Base-by-base conservation (phyloP, 1,140 invertebrate genomes). In the Geopemphigus sp. region DNA sequence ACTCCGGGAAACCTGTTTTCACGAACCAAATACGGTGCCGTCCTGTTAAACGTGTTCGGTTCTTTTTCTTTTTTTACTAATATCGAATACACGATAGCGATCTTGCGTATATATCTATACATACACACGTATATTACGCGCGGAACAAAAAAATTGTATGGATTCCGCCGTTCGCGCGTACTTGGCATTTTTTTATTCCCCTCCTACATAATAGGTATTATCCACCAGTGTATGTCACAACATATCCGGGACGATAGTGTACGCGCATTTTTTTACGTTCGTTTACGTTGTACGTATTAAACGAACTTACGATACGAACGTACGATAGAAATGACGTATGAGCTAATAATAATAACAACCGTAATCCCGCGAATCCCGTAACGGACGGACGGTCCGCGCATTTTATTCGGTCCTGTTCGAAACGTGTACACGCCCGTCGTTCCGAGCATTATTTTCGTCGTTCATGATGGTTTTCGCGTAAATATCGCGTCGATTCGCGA, bases 1-100 rank as follows among this genome's bases (percentile, higher is more conserved):
- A 73, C 53, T 73, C 53, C n/a, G 6, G 29, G n/a, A 73, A 73
- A 73, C 70, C 70, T 56, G 70, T 73, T 73, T 73, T 26, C 50
- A 73, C 56, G 54, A 73, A 53, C 70, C 70, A 73, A 73, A 73
- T 73, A 73, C 39, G 70, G 70, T 29, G 54, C 70, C 70, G 70
- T 73, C 70, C 53, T 73, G 70, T 57, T 73, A 56, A 73, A 73
- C 70, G 32, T 56, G 70, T 73, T 73, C 54, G 8, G 54, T 53
- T 47, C 47, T 66, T 66, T 45, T n/a, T n/a, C n/a, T n/a, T n/a
- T n/a, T n/a, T n/a, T n/a, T n/a, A n/a, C n/a, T n/a, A n/a, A n/a
- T n/a, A n/a, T n/a, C n/a, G n/a, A n/a, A n/a, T n/a, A n/a, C n/a
- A n/a, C n/a, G n/a, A n/a, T n/a, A n/a, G n/a, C n/a, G n/a, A 50